A percentile compares a stretch with the other conserved stretches of the same genome.
phyloP scores from a whole-genome alignment of 2,113 vertebrate genomes.

The Scopus umbretta region DNA sequence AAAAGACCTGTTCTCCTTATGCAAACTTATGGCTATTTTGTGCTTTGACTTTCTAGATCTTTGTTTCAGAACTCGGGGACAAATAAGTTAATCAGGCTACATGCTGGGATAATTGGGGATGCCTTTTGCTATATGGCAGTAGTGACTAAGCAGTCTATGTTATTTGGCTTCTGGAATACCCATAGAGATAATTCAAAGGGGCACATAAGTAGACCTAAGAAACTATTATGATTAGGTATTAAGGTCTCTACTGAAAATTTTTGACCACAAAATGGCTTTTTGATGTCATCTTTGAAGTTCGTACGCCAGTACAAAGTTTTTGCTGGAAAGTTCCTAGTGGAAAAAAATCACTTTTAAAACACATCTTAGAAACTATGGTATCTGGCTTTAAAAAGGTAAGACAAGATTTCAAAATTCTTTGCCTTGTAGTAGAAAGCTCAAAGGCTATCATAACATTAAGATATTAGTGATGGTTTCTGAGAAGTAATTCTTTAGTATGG shows the following conservation, averaged over 20 bases:
- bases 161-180: neutral
- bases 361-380: neutral
- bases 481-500: neutral
- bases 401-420: neutral
- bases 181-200: neutral
- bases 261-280: neutral
- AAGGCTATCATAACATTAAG: neutral
- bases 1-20: neutral
- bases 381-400: neutral
- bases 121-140: neutral
- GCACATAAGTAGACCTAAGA: neutral
- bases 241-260: neutral
- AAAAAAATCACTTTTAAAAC: neutral
- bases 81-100: neutral
- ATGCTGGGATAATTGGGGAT: neutral
- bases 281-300: neutral
- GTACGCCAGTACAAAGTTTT: neutral
- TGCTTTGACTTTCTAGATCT: neutral
- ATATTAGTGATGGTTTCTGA: neutral
- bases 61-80: neutral
- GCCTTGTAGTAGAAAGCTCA: neutral
- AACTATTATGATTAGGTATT: neutral
- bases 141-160: neutral
- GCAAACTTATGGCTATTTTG: neutral
- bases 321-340: neutral